Base-by-base conservation (phyloP, 2,888 invertebrate species). In the Hirtodrosophila duncani region DNA sequence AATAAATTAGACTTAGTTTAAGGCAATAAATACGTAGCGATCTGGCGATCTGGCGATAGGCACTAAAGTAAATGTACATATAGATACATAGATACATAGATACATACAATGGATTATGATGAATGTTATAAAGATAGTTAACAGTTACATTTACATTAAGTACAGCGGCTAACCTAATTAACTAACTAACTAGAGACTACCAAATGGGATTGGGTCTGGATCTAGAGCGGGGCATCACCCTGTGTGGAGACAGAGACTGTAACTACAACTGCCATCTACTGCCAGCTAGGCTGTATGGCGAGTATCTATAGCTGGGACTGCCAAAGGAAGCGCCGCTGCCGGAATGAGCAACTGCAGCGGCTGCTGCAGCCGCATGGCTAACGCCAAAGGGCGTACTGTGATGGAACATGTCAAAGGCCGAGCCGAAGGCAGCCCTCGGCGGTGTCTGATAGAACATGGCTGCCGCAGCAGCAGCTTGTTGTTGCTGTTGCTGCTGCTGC, bases 331-430 rank as follows among this genome's bases (percentile, higher is more conserved):
- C 81, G 51, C 81, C 78, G 72, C 81, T 80, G 51, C 80, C 74
- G 30, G 79, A 71, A 41, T 84, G 84, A 7, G 78, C 81, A 14
- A 61, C 82, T 29, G 80, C 84, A 23, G 83, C 81, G 37, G 80
- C 81, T 24, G 81, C 81, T 33, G 83, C 81, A 41, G 84, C 82
- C 49, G 80, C 82, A 51, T 77, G 77, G 34, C 84, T 83, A 46
- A 85, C 84, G 41, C 86, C 87, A 51, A 86, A 86, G 50, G 86
- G 86, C 27, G 86, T 86, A 66, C 86, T 86, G 67, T 87, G 87
- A 56, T 87, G 87, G 80, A 86, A 87, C 85, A 87, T 86, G 81
- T 86, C 86, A 68, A 85, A 85, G 67, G 85, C 85, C 63, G 86
- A 81, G 20, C 86, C 84, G 53, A 84, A 85, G 29, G 82, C 82